Percentiles rank a stretch among this genome's conserved stretches.
Conservation (phyloP, 2,888 invertebrate genomes). For the Apodemia mormo region DNA sequence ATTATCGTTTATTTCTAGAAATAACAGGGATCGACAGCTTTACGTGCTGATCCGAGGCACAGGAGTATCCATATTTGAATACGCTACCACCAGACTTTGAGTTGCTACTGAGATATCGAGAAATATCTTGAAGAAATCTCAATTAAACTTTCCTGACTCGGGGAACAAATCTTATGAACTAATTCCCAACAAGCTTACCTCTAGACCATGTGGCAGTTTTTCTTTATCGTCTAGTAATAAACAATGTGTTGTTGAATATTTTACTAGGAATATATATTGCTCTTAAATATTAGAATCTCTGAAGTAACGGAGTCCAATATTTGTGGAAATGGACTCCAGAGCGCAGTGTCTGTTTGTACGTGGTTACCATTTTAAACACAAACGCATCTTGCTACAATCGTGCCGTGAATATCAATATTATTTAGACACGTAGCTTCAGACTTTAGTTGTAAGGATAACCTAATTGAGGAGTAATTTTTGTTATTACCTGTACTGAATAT, state of each 20-base stretch:
- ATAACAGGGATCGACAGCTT: no score
- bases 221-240: background rate
- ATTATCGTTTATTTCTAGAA: no score
- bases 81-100: no score
- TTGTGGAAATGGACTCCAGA: constrained; percentile 35
- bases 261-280: background rate
- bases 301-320: constrained; percentile 27
- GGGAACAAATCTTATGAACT: no score
- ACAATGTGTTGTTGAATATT: background rate
- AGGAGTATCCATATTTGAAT: no score
- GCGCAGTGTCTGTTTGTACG: constrained; percentile 34
- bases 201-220: no score
- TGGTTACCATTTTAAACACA: constrained; percentile 33
- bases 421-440: constrained; percentile 22
- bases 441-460: constrained; percentile 15
- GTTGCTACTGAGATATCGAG: no score
- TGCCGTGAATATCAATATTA: constrained; percentile 30
- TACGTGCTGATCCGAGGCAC: no score
- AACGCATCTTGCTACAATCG: constrained; percentile 33
- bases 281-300: constrained; percentile 23
- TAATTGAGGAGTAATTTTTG: constrained; percentile 1
- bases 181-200: no score
- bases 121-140: no score
- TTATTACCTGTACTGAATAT: background rate
- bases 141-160: no score